phyloP scores from a whole-genome alignment of 1,140 invertebrate genomes.

The Neotoxoptera formosana region DNA sequence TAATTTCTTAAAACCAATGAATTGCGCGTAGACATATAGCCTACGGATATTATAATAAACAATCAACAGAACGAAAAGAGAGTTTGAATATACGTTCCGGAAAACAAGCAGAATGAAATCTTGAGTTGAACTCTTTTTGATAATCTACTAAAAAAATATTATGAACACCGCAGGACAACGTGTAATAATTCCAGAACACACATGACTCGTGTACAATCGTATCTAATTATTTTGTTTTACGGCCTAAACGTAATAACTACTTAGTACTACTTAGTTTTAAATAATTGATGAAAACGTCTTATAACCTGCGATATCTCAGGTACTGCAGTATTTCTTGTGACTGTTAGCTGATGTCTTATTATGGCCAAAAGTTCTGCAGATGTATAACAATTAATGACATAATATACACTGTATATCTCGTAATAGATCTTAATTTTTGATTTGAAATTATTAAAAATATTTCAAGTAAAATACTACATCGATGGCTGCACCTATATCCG shows the following conservation, averaged over 20 bases:
- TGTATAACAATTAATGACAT: background rate
- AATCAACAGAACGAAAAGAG: background rate
- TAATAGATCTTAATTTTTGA: background rate
- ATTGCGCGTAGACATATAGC: background rate
- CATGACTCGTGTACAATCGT: background rate
- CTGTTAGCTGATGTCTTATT: background rate
- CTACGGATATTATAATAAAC: background rate
- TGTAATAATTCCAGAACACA: background rate
- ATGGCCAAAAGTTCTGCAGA: background rate
- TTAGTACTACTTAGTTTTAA: background rate
- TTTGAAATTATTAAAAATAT: background rate
- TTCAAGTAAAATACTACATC: background rate
- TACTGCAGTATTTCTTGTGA: background rate
- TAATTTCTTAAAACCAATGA: background rate
- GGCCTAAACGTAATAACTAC: background rate
- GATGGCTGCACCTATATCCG: background rate
- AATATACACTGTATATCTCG: too few relatives aligned
- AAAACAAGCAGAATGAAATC: background rate
- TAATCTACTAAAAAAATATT: background rate
- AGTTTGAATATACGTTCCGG: background rate
- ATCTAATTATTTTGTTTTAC: background rate
- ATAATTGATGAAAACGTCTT: too few relatives aligned
- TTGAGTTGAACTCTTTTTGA: background rate
- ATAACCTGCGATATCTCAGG: background rate
- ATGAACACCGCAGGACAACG: background rate